Percentiles rank a stretch among this genome's conserved stretches.
Conservation (phyloP, 1,140 invertebrate genomes). For the Lutraria rhynchaena region DNA sequence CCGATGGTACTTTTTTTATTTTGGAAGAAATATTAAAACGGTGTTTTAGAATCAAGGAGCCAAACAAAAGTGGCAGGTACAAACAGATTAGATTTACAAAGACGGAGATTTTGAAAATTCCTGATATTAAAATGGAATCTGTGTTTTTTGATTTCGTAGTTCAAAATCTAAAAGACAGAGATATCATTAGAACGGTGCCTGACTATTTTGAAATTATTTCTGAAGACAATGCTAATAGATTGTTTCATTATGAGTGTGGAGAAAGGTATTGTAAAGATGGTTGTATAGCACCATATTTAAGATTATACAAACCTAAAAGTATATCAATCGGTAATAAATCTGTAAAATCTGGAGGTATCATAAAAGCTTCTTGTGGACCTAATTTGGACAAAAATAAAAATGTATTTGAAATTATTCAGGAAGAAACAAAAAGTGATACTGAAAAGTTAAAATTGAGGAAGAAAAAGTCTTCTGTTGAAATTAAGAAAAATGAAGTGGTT, state of each 20-base stretch:
- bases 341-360: not conserved
- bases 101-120: conserved; percentile 9
- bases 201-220: conserved; percentile 18
- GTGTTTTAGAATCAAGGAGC: conserved; percentile 23
- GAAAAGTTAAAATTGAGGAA: not conserved
- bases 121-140: conserved; percentile 8
- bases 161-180: conserved; percentile 8
- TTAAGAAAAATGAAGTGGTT: conserved; percentile 8
- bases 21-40: conserved; percentile 33
- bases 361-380: not conserved
- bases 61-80: conserved; percentile 22
- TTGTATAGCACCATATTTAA: conserved; percentile 9
- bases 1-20: conserved; percentile 21
- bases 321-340: not conserved
- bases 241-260: conserved; percentile 28
- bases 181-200: conserved; percentile 3
- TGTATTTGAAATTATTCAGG: conserved; percentile 15
- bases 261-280: conserved; percentile 10
- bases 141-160: conserved; percentile 28
- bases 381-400: not conserved
- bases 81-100: conserved; percentile 5
- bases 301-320: not conserved
- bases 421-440: not conserved
- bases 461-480: not conserved
- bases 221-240: conserved; percentile 9